These are phyloP conservation scores for Chaitophorus viminalis DNA, from an alignment of 2,888 invertebrate species.

Conservation along the genomic window DNA sequence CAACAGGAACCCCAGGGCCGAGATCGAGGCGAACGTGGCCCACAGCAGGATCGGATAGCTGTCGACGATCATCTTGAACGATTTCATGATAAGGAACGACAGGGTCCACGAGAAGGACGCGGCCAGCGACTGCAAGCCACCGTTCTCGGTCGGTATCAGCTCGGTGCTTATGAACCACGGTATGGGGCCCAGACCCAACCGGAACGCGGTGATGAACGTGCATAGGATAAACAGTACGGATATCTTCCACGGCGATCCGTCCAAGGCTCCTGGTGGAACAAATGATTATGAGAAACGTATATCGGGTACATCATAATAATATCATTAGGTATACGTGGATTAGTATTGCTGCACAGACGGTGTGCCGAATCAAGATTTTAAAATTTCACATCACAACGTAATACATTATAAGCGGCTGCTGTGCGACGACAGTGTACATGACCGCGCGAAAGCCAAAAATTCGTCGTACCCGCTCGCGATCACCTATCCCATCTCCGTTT, in stretches of 20 bases:
- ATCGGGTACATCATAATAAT: too few species aligned
- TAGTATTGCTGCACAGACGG: too few species aligned
- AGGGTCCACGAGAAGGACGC: constrained; percentile 67
- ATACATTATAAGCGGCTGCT: too few species aligned
- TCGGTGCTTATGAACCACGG: constrained; percentile 69
- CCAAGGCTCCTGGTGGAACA: background rate
- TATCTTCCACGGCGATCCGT: background rate
- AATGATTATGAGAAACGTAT: background rate
- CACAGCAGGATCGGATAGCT: constrained; percentile 62
- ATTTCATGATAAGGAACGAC: constrained; percentile 67
- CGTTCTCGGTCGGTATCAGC: constrained; percentile 64
- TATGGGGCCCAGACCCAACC: constrained; percentile 68
- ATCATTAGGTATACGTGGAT: too few species aligned
- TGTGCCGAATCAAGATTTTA: too few species aligned
- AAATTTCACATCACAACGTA: too few species aligned
- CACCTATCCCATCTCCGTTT: too few species aligned
- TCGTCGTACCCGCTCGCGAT: too few species aligned
- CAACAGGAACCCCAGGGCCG: constrained; percentile 63
- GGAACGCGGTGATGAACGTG: constrained; percentile 67
- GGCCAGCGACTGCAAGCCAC: constrained; percentile 65
- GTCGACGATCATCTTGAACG: constrained; percentile 73
- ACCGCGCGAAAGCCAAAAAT: too few species aligned
- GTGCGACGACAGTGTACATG: too few species aligned
- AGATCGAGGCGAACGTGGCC: constrained; percentile 62
- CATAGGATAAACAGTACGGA: constrained; percentile 65